Evolutionary conservation across 2,113 vertebrate species (phyloP), one percentile per base, ranked within the genome.

Genomic region (Numida meleagris): DNA sequence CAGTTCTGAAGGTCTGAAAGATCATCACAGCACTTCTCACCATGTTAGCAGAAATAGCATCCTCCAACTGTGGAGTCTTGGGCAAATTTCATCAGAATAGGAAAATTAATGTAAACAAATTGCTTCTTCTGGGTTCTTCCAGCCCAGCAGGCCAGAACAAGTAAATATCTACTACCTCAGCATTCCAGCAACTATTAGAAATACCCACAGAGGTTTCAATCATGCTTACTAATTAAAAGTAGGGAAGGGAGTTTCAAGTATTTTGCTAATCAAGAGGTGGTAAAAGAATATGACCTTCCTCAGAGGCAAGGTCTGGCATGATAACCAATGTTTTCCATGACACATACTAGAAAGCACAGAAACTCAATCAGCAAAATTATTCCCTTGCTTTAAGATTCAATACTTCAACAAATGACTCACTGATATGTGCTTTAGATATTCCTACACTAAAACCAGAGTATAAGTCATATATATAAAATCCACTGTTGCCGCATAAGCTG

Each of bases 141-240:
- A 88, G 68, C 24, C 79, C 65, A 91, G 88, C 95, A 94, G 85
- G 93, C 73, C 79, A 85, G 75, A 96, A 95, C 95, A 95, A 34
- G 91, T 80, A 94, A 93, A 89, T 80, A 94, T 77, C 75, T 67
- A 36, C 51, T 81, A 81, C 83, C 76, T 91, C 82, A 91, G 51
- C 90, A 96, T 88, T 91, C 88, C 88, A 80, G 53, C 48, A 91
- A 75, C 76, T 86, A 67, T 86, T 83, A 81, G 82, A 94, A 97
- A 94, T 93, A 91, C 14, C 59, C 70, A 82, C 68, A 94, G 82
- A 89, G n/a, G 33, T 67, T 94, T 95, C 79, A 91, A 81, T 91
- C 88, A 84, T 61, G 48, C 72, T 80, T 90, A 88, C 71, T 91
- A 88, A 94, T 95, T 93, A 91, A 95, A 86, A 93, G 33, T 45